Percentiles rank a stretch among this genome's conserved stretches.
These are phyloP conservation scores for Gobionotothen gibberifrons DNA, from an alignment of 2,797 vertebrate genomes.

Conservation along the genomic window DNA sequence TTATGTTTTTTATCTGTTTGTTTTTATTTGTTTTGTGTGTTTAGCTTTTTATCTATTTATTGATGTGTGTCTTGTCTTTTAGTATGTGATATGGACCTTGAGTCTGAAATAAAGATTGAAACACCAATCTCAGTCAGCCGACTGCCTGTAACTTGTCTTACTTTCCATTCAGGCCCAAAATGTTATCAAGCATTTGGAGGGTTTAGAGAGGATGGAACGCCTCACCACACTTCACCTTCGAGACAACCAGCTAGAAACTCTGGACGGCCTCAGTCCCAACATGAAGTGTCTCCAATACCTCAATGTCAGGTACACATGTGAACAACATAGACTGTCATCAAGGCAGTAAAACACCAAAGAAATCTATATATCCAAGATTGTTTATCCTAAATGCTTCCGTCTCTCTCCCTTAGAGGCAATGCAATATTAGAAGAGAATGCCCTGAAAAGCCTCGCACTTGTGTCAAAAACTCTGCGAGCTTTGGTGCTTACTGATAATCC, in stretches of 20 bases:
- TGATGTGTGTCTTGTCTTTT: no score
- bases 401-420: conserved; percentile 85
- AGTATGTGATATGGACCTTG: no score
- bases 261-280: conserved; percentile 87
- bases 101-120: no score
- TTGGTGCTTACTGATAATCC: conserved; percentile 91
- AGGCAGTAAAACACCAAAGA: neutral
- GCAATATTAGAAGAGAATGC: conserved; percentile 75
- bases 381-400: neutral
- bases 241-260: conserved; percentile 88
- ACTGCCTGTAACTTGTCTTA: neutral
- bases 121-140: neutral
- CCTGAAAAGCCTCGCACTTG: conserved; percentile 78
- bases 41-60: no score
- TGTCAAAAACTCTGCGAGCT: conserved; percentile 83
- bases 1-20: no score
- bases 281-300: conserved; percentile 93
- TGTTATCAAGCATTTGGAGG: conserved; percentile 85
- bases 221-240: conserved; percentile 91
- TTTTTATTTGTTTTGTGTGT: no score
- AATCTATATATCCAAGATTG: neutral
- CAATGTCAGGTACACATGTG: conserved; percentile 78
- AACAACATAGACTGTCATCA: neutral
- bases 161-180: conserved; percentile 88
- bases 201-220: conserved; percentile 83